Conservation (phyloP, 2,113 vertebrate genomes). For the Dendropsophus ebraccatus region DNA sequence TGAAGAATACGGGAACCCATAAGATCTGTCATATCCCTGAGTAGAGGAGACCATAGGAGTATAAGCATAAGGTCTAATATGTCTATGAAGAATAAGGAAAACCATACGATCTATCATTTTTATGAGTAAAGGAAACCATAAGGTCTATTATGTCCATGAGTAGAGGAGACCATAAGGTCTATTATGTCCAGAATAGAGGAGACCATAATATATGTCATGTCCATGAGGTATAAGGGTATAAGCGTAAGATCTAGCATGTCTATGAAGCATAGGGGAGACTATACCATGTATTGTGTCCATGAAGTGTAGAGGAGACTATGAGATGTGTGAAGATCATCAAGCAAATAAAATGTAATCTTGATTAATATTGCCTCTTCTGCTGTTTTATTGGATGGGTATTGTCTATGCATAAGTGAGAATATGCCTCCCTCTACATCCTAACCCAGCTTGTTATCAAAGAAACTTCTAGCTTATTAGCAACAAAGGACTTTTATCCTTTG, state of each 20-base stretch:
- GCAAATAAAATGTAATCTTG: background rate
- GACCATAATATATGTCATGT: background rate
- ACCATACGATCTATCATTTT: background rate
- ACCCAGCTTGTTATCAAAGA: conserved; percentile 95
- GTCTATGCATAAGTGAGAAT: background rate
- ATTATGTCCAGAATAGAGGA: background rate
- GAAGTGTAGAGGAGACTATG: background rate
- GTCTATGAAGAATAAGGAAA: background rate
- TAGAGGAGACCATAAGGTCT: background rate
- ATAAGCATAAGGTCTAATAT: too few relatives aligned
- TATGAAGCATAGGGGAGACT: background rate
- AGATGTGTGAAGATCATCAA: background rate
- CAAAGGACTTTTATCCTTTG: conserved; percentile 91
- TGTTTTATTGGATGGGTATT: background rate
- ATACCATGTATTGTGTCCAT: background rate
- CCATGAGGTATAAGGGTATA: background rate
- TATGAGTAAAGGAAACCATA: background rate
- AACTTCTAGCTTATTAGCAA: conserved; percentile 98
- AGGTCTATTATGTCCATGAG: background rate
- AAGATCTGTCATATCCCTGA: too few relatives aligned
- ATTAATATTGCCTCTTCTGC: background rate
- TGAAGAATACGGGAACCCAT: too few relatives aligned
- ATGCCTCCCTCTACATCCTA: conserved; percentile 67
- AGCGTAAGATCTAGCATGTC: background rate
- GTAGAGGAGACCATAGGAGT: background rate